Base-by-base conservation (phyloP, 1,140 invertebrate genomes). In the Sminthurides bifidus region DNA sequence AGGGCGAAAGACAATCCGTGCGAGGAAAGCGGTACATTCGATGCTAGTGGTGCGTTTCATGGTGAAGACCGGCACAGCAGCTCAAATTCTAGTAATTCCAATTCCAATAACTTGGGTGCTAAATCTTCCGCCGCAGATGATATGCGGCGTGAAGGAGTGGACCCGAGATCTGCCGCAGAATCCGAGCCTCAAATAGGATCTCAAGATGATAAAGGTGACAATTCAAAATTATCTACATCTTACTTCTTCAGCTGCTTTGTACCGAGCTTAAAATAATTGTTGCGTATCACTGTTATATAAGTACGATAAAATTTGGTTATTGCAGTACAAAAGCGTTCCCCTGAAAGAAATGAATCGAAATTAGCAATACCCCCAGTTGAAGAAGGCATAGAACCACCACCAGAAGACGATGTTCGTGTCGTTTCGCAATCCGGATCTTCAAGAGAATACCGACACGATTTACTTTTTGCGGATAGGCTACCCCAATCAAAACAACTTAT, bases 11-110 rank as follows among this genome's bases (percentile, higher is more conserved):
- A 85, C 64, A 82, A 84, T 69, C 76, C 79, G 29, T 77, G 77
- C 26, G 85, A 88, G 69, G 79, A 80, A 55, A 82, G 86, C 29
- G 87, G 87, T 15, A 86, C 83, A 53, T 92, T 92, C 71, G 88
- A 92, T 71, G 77, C 87, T 2, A 80, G 78, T 46, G 88, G 88
- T 3, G 87, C 86, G 12, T 92, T 91, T 71, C 81, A 83, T 63
- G 81, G 80, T 30, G 74, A 72, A 29, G 66, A 66, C 40, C 71
- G 72, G 55, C 71, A 74, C 62, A 77, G 77, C 1, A 76, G 79
- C 50, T 79, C 81, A 29, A 79, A 79, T n/a, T n/a, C n/a, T n/a
- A n/a, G n/a, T n/a, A n/a, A n/a, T n/a, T n/a, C n/a, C n/a, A n/a
- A n/a, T n/a, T n/a, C n/a, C n/a, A n/a, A n/a, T n/a, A n/a, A n/a